These are phyloP conservation scores for Heteromurus nitidus DNA, from an alignment of 2,888 invertebrate genomes.

Conservation along the genomic window DNA sequence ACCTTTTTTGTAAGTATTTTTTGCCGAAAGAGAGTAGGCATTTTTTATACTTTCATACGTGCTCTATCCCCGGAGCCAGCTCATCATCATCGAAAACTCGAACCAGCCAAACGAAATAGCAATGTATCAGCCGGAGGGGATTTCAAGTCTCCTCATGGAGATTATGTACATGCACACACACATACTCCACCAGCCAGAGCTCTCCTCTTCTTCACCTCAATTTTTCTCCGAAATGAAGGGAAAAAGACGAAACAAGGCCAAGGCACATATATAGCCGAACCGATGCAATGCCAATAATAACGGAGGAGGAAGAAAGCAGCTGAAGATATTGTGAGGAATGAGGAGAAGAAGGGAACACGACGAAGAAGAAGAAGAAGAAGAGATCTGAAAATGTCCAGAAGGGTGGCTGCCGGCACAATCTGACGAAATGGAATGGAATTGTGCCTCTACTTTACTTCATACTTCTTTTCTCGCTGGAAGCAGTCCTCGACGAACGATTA, in stretches of 20 bases:
- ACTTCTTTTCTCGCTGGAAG: constrained; percentile 17
- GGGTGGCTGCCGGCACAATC: constrained; percentile 55
- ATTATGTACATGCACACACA: constrained; percentile 44
- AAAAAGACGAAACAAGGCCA: constrained; percentile 1
- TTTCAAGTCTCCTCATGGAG: constrained; percentile 55
- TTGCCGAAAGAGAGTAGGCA: too few relatives aligned
- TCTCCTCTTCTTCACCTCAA: constrained; percentile 30
- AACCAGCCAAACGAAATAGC: constrained; percentile 61
- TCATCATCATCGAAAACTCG: constrained; percentile 36
- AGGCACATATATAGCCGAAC: background rate
- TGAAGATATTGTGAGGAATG: constrained; percentile 24
- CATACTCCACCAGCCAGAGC: background rate
- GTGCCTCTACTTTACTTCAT: constrained; percentile 43
- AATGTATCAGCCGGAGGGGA: constrained; percentile 46
- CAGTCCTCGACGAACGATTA: constrained; percentile 32
- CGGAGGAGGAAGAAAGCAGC: constrained; percentile 24
- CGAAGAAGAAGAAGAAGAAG: constrained; percentile 48
- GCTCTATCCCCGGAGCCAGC: constrained; percentile 7
- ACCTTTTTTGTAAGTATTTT: too few relatives aligned
- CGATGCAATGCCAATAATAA: background rate
- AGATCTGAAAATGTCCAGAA: constrained; percentile 69
- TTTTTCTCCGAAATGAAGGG: too few relatives aligned
- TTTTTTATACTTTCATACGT: too few relatives aligned
- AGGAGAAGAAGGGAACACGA: constrained; percentile 40
- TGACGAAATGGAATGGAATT: constrained; percentile 70